Conservation (phyloP, 1,140 invertebrate genomes). For the Drosophila trapezifrons region DNA sequence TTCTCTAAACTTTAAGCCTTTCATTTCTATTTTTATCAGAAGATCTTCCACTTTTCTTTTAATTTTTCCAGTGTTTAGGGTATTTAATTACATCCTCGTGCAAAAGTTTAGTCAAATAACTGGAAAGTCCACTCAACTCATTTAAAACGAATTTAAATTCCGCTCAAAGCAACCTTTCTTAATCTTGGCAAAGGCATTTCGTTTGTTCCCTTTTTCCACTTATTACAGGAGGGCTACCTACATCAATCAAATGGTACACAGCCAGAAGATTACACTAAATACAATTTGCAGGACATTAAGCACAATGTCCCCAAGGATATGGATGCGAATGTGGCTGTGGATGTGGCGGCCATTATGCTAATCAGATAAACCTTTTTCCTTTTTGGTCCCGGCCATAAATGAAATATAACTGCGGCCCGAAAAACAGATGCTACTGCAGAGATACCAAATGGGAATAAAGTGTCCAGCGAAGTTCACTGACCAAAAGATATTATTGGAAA, state of each 20-base stretch:
- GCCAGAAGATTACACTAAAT: slow-evolving; percentile 43
- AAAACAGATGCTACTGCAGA: slow-evolving; percentile 20
- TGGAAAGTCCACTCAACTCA: slow-evolving; percentile 3
- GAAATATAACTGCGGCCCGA: slow-evolving; percentile 28
- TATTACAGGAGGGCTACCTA: slow-evolving; percentile 26
- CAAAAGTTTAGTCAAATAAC: slow-evolving; percentile 1
- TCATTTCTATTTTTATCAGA: too few relatives aligned
- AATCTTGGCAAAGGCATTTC: slow-evolving; percentile 14
- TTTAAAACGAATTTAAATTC: slow-evolving; percentile 44
- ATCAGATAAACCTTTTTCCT: slow-evolving; percentile 57
- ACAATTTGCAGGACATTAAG: slow-evolving; percentile 54
- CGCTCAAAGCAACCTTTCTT: slow-evolving; percentile 2
- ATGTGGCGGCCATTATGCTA: slow-evolving; percentile 52
- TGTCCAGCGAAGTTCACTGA: slow-evolving; percentile 17
- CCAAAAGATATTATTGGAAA: not conserved
- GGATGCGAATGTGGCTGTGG: slow-evolving; percentile 9
- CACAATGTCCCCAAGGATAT: slow-evolving; percentile 28
- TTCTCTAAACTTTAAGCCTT: not conserved
- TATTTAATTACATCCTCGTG: slow-evolving; percentile 10
- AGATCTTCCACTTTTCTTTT: not conserved
- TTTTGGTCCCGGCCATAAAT: slow-evolving; percentile 22
- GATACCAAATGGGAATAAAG: slow-evolving; percentile 37
- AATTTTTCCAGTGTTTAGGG: not conserved
- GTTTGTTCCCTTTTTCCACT: slow-evolving; percentile 26
- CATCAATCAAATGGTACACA: slow-evolving; percentile 43